Percentiles rank a stretch among this genome's conserved stretches.
Conservation (phyloP, 2,888 invertebrate genomes). For the Ecliptopera silaceata region DNA sequence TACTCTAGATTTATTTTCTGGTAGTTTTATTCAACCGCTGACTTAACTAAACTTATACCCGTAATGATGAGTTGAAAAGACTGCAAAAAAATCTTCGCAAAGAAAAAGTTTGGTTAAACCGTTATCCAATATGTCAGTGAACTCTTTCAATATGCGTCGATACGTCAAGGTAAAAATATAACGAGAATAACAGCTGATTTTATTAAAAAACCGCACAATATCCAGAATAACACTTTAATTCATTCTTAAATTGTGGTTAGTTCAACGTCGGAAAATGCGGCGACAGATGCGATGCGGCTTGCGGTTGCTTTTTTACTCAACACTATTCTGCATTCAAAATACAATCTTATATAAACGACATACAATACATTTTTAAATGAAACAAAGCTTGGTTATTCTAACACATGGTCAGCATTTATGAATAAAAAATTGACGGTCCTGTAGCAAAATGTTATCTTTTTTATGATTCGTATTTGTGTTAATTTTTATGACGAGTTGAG, state of each 20-base stretch:
- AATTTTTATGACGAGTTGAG: slow-evolving; percentile 17
- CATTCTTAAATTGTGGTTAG: slow-evolving; percentile 62
- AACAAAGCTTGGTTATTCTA: slow-evolving; percentile 11
- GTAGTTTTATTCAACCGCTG: too few species aligned
- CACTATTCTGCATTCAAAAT: slow-evolving; percentile 30
- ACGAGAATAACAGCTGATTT: slow-evolving; percentile 13
- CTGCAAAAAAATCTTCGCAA: too few species aligned
- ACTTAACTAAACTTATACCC: too few species aligned
- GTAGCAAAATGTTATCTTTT: slow-evolving; percentile 25
- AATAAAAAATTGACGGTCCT: slow-evolving; percentile 32
- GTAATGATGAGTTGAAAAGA: too few species aligned
- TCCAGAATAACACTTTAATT: slow-evolving; percentile 43
- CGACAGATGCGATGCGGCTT: slow-evolving; percentile 65
- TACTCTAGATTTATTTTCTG: not conserved
- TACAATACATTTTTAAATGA: slow-evolving; percentile 36
- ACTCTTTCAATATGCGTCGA: not conserved
- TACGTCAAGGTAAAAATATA: slow-evolving; percentile 9
- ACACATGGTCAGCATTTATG: slow-evolving; percentile 33
- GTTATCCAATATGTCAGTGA: too few species aligned
- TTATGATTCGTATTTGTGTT: slow-evolving; percentile 17
- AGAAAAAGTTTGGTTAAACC: too few species aligned
- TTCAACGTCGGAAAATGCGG: slow-evolving; percentile 54
- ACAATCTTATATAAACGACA: slow-evolving; percentile 28
- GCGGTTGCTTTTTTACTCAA: slow-evolving; percentile 46
- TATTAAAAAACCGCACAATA: slow-evolving; percentile 32